Evolutionary conservation across 2,113 vertebrate species (phyloP).

Genomic region (western clawed frog (Xenopus tropicalis)): DNA sequence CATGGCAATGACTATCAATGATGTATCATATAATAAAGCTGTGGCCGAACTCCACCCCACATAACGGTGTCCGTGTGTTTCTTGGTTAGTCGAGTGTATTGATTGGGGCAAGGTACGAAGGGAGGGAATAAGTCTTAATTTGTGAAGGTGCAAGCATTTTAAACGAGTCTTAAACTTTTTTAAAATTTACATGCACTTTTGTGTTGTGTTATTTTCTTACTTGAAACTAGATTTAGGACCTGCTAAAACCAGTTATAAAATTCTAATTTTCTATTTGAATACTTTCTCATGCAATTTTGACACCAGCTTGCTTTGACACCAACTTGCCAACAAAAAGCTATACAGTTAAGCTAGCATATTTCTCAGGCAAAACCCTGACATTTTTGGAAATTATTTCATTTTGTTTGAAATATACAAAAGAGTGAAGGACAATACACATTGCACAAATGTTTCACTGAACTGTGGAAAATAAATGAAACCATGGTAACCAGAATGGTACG

Average conservation of each 20-base stretch:
- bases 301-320: background rate
- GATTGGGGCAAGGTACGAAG: too few species aligned
- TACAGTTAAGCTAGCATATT: background rate
- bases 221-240: background rate
- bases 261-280: background rate
- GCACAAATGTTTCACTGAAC: slow-evolving; percentile 25
- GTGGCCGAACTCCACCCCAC: too few species aligned
- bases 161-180: too few species aligned
- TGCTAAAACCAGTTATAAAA: background rate
- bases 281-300: background rate
- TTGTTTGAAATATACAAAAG: slow-evolving; percentile 16
- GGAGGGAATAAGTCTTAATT: too few species aligned
- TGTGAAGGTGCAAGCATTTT: too few species aligned
- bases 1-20: too few species aligned
- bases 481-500: slow-evolving; percentile 48
- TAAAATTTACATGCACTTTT: too few species aligned
- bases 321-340: slow-evolving; percentile 1
- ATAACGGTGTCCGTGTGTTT: too few species aligned
- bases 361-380: slow-evolving; percentile 11
- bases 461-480: slow-evolving; percentile 45
- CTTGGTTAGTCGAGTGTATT: too few species aligned
- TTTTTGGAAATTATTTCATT: slow-evolving; percentile 25
- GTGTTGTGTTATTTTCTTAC: too few species aligned
- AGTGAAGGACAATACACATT: slow-evolving; percentile 24
- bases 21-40: too few species aligned